Percentiles rank a stretch among this genome's conserved stretches.
These are phyloP conservation scores for Propithecus coquereli DNA, from an alignment of 2,113 vertebrate genomes.

Conservation along the genomic window DNA sequence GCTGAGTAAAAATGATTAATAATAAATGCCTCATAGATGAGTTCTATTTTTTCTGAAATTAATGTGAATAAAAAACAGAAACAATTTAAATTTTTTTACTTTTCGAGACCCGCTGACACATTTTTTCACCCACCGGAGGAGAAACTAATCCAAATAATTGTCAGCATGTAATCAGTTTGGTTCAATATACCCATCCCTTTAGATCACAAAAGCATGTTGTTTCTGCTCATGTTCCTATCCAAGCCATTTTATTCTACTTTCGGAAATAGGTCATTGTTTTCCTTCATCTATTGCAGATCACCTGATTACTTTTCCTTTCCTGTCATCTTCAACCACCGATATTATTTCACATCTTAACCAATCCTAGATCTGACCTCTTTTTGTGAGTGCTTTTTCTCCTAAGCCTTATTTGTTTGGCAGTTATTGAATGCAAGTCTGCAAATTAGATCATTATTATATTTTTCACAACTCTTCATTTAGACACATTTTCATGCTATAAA, in stretches of 20 bases:
- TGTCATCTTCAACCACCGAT: background rate
- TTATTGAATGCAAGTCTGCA: background rate
- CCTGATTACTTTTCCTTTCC: background rate
- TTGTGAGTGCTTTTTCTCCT: background rate
- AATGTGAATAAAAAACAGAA: background rate
- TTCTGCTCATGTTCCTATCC: background rate
- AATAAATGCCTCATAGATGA: background rate
- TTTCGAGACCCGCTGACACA: background rate
- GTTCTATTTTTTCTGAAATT: background rate
- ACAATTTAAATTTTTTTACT: background rate
- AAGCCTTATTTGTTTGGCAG: background rate
- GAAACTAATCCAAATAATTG: background rate
- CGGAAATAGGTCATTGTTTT: background rate
- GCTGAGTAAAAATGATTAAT: background rate
- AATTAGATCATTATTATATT: conserved; percentile 8
- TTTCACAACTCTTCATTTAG: background rate
- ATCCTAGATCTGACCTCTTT: background rate
- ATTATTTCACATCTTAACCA: background rate
- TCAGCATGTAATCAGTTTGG: background rate
- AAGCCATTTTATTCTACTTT: background rate
- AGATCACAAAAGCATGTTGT: background rate
- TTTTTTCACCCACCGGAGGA: background rate
- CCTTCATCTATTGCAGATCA: background rate
- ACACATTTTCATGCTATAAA: conserved; percentile 8
- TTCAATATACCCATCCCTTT: background rate